phyloP scores from a whole-genome alignment of 2,888 invertebrate species.

The Nephrocerus scutellatus region DNA sequence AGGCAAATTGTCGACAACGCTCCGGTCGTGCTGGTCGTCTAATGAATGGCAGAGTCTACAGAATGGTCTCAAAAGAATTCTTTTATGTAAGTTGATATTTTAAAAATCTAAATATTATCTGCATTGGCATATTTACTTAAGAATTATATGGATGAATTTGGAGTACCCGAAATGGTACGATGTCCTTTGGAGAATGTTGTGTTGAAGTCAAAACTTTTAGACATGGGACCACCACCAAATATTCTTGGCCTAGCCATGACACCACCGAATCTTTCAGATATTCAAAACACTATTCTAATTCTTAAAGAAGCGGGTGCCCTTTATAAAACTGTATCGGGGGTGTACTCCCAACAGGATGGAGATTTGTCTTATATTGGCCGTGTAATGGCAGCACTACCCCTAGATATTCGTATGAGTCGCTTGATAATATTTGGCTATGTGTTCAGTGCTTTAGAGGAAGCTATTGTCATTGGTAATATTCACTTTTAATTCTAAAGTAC shows the following conservation, averaged over 20 bases:
- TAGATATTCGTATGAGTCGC: slow-evolving; percentile 75
- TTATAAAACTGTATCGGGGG: slow-evolving; percentile 53
- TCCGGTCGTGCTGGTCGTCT: slow-evolving; percentile 87
- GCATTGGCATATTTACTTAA: slow-evolving; percentile 31
- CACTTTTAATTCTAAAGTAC: not conserved
- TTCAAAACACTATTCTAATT: slow-evolving; percentile 71
- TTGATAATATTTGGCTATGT: slow-evolving; percentile 80
- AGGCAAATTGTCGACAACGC: slow-evolving; percentile 82
- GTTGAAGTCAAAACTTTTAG: slow-evolving; percentile 70
- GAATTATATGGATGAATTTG: slow-evolving; percentile 52
- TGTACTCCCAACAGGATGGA: slow-evolving; percentile 62
- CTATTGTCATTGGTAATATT: slow-evolving; percentile 68
- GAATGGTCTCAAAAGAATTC: slow-evolving; percentile 63
- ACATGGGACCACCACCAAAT: slow-evolving; percentile 72
- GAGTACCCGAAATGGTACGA: slow-evolving; percentile 68
- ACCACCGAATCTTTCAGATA: slow-evolving; percentile 76
- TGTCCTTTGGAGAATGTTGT: slow-evolving; percentile 76
- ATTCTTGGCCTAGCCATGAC: slow-evolving; percentile 78
- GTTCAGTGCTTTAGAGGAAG: slow-evolving; percentile 76
- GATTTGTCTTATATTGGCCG: slow-evolving; percentile 80
- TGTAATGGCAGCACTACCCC: slow-evolving; percentile 73
- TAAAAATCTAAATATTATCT: too few species aligned
- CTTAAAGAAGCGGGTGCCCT: slow-evolving; percentile 84
- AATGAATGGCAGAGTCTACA: slow-evolving; percentile 75
- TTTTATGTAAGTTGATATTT: slow-evolving; percentile 53